phyloP scores from a whole-genome alignment of 2,888 invertebrate species.

The Eupsilia transversa region DNA sequence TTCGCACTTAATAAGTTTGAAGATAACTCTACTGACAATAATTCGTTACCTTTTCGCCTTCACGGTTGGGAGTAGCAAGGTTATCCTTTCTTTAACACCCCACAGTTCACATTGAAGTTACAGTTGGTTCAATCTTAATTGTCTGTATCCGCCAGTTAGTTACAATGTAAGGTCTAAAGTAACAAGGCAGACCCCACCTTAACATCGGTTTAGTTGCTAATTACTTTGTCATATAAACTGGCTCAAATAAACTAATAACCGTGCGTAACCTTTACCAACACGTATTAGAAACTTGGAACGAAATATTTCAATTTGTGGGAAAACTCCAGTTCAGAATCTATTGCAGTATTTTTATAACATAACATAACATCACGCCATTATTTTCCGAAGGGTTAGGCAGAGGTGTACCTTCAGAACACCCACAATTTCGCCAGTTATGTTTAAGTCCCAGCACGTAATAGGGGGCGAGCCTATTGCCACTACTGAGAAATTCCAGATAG shows the following conservation, averaged over 20 bases:
- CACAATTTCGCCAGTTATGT: too few relatives aligned
- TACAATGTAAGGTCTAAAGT: slow-evolving; percentile 21
- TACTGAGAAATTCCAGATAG: too few relatives aligned
- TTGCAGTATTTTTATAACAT: background rate
- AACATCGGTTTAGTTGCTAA: background rate
- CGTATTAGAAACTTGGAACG: background rate
- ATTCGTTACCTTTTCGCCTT: slow-evolving; percentile 6
- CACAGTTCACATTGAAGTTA: background rate
- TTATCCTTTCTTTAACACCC: slow-evolving; percentile 1
- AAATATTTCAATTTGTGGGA: background rate
- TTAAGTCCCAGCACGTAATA: too few relatives aligned
- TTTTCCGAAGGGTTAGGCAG: too few relatives aligned
- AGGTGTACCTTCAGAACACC: too few relatives aligned
- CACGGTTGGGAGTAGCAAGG: slow-evolving; percentile 1
- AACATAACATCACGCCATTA: too few relatives aligned
- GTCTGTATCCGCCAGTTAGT: slow-evolving; percentile 13
- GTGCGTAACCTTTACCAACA: background rate
- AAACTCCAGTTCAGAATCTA: background rate
- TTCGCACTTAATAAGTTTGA: background rate
- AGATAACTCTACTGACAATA: background rate
- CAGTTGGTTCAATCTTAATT: slow-evolving; percentile 18
- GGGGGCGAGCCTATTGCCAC: too few relatives aligned
- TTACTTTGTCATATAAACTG: background rate
- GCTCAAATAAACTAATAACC: background rate
- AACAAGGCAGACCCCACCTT: background rate